phyloP scores from a whole-genome alignment of 2,888 invertebrate species.

The Phaonia tiefii region DNA sequence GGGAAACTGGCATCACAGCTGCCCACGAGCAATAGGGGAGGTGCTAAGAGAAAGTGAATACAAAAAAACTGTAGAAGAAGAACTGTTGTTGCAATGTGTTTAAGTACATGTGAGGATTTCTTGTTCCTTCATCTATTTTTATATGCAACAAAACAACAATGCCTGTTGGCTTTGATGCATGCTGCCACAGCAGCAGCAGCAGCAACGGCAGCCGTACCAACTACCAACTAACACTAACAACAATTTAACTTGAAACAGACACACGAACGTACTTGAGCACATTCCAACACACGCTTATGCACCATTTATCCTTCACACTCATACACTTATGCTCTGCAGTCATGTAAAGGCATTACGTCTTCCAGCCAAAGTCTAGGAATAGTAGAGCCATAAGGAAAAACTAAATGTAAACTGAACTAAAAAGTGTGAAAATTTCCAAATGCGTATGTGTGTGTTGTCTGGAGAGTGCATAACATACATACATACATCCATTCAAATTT shows the following conservation, averaged over 20 bases:
- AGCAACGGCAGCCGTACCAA: neutral
- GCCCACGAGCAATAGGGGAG: conserved; percentile 44
- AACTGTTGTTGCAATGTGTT: conserved; percentile 65
- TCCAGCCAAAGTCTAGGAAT: conserved; percentile 12
- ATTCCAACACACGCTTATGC: neutral
- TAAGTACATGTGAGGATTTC: conserved; percentile 57
- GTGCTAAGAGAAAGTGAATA: conserved; percentile 18
- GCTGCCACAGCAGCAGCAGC: conserved; percentile 41
- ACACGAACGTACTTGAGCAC: neutral
- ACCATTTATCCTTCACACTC: too few relatives aligned
- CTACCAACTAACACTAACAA: too few relatives aligned
- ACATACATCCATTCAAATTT: neutral
- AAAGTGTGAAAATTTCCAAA: conserved; percentile 21
- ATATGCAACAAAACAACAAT: conserved; percentile 52
- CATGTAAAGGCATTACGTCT: conserved; percentile 27
- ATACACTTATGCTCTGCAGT: neutral
- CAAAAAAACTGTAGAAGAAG: too few relatives aligned
- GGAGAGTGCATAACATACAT: conserved; percentile 30
- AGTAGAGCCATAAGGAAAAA: neutral
- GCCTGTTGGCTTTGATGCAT: conserved; percentile 56
- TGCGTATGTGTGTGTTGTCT: conserved; percentile 12
- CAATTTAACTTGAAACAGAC: too few relatives aligned
- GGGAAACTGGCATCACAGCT: conserved; percentile 11
- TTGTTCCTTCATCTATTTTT: conserved; percentile 26
- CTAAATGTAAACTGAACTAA: neutral